Base-by-base conservation (phyloP, 2,797 vertebrate genomes). In the Megalops cyprinoides region DNA sequence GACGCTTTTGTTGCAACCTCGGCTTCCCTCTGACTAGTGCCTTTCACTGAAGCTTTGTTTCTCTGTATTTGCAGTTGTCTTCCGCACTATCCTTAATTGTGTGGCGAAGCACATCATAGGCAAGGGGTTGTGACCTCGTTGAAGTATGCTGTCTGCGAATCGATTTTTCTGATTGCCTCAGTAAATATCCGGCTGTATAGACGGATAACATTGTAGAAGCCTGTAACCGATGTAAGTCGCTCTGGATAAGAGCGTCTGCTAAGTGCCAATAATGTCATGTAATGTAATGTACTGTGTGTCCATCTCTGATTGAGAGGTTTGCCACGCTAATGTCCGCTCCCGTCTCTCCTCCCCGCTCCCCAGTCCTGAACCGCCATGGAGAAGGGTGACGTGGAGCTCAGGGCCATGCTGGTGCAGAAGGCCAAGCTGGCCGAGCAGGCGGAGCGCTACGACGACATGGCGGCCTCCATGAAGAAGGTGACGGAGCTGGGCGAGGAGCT, bases 371-470 rank as follows among this genome's bases (percentile, higher is more conserved):
- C 15, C 60, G 62, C 87, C 92, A 95, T 95, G 94, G 8, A 15
- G 6, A 65, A 18, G 4, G 7, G 28, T 31, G 58, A 62, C 9
- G 1, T 1, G 25, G 28, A 28, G 58, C n/a, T 8, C n/a, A 97
- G 94, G 94, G 88, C 84, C 0, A 95, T 96, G 82, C 91, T 95
- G 91, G 95, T 98, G 86, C 94, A 96, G 91, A 96, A 94, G 90
- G 97, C 97, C 95, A 98, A 97, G 92, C 91, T 99, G 94, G 94
- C 97, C 5, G 98, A 99, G 94, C 97, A 99, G 95, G 96, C 97
- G 77, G 98, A 99, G 91, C 96, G 97, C 87, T 99, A 98, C 1
- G 97, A 98, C 80, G 97, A 99, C 94, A 99, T 99, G 98, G 97
- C 97, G 28, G 91, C 90, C 62, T 92, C 92, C 91, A 99, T 99